Percentiles rank a stretch among this genome's conserved stretches.
phyloP scores from a whole-genome alignment of 2,113 vertebrate species.

The Fulmarus glacialis region DNA sequence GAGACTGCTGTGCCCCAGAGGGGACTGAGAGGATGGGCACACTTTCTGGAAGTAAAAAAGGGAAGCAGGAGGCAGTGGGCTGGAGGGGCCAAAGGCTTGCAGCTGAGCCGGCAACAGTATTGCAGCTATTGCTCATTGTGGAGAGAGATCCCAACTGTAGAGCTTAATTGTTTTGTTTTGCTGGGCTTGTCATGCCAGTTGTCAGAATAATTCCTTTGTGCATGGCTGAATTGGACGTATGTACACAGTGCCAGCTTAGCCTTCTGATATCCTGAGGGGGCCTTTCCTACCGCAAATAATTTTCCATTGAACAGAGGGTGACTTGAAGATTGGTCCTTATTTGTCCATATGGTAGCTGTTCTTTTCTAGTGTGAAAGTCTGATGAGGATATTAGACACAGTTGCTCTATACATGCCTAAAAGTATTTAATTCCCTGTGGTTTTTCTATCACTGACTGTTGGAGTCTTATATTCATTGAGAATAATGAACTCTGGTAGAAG shows the following conservation, averaged over 20 bases:
- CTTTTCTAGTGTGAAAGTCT: slow-evolving; percentile 69
- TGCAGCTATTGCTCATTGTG: background rate
- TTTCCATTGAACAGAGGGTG: slow-evolving; percentile 38
- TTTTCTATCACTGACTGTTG: slow-evolving; percentile 11
- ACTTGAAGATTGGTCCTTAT: slow-evolving; percentile 54
- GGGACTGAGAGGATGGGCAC: background rate
- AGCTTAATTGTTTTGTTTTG: slow-evolving; percentile 6
- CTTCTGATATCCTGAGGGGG: slow-evolving; percentile 24
- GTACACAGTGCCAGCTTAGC: background rate
- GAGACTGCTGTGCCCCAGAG: background rate
- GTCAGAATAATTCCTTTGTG: slow-evolving; percentile 21
- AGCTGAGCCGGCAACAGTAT: background rate
- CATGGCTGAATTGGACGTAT: background rate
- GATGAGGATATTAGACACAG: slow-evolving; percentile 75
- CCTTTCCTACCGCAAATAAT: slow-evolving; percentile 12
- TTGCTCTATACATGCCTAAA: background rate
- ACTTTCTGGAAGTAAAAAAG: background rate
- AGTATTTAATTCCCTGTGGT: slow-evolving; percentile 29
- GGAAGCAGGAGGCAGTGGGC: background rate
- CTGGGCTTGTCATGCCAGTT: background rate
- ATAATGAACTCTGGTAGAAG: background rate
- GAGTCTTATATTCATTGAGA: slow-evolving; percentile 3
- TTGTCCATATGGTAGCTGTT: slow-evolving; percentile 81
- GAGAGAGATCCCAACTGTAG: background rate
- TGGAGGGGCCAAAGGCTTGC: background rate